Conservation (phyloP, 2,113 vertebrate genomes). For the Podarcis muralis region DNA sequence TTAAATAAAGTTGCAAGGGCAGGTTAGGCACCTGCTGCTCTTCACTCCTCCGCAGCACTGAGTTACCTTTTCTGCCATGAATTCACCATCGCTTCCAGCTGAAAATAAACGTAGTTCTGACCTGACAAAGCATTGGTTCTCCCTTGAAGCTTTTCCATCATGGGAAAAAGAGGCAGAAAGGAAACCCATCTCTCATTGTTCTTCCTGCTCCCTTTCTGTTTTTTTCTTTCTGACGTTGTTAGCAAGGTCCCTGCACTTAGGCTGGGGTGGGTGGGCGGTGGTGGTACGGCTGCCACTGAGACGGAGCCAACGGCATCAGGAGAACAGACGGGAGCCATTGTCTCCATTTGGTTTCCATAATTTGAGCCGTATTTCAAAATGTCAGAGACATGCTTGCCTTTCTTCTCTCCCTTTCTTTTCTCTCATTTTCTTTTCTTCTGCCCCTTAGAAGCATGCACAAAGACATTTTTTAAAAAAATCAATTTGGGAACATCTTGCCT, state of each 20-base stretch:
- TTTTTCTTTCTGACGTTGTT: background rate
- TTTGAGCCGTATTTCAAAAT: conserved; percentile 21
- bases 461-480: background rate
- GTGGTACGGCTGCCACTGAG: background rate
- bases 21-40: background rate
- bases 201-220: background rate
- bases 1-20: background rate
- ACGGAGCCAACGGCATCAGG: conserved; percentile 10
- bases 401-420: background rate
- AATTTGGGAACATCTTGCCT: conserved; percentile 7
- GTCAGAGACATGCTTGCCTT: background rate
- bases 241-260: background rate
- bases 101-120: background rate
- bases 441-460: background rate
- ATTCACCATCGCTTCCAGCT: background rate
- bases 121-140: background rate
- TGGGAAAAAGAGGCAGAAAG: background rate
- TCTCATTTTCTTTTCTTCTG: background rate
- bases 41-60: background rate
- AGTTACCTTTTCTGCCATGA: background rate
- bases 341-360: conserved; percentile 24
- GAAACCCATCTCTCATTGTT: background rate
- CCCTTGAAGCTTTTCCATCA: background rate
- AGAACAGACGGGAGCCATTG: conserved; percentile 12
- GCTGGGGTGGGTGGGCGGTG: background rate